Evolutionary conservation across 2,888 invertebrate species (phyloP).

Genomic region (Amiota mariae): DNA sequence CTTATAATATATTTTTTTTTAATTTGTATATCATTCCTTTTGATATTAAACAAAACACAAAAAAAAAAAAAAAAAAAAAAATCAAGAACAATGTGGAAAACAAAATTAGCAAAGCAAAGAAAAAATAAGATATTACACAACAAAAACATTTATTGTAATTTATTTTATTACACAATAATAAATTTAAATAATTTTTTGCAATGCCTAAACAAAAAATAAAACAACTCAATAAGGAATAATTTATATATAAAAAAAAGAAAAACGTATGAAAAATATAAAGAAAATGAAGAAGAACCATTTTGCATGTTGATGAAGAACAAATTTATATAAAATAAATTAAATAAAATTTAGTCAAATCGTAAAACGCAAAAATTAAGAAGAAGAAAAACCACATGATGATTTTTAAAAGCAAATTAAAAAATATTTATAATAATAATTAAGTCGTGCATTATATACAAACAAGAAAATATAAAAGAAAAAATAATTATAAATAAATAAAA

Average conservation of each 20-base stretch:
- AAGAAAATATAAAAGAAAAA: background rate
- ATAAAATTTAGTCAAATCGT: constrained; percentile 32
- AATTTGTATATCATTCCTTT: constrained; percentile 73
- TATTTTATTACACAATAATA: background rate
- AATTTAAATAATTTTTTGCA: background rate
- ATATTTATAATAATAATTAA: constrained; percentile 1
- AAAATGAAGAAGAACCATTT: constrained; percentile 3
- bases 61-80: constrained; percentile 40
- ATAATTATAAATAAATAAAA: constrained; percentile 4
- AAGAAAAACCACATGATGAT: constrained; percentile 32
- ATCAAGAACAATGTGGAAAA: no score
- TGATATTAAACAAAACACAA: constrained; percentile 67
- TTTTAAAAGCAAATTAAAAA: constrained; percentile 16
- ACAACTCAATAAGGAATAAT: constrained; percentile 9
- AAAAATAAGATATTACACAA: constrained; percentile 18
- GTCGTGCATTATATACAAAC: constrained; percentile 17
- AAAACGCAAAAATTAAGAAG: constrained; percentile 9
- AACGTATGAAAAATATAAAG: constrained; percentile 52
- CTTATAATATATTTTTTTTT: constrained; percentile 32
- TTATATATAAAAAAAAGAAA: constrained; percentile 29
- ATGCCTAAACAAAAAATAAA: constrained; percentile 2
- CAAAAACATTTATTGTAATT: constrained; percentile 14
- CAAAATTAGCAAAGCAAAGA: background rate
- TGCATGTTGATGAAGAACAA: constrained; percentile 18
- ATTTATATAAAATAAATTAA: constrained; percentile 32